Evolutionary conservation across 2,888 invertebrate genomes (phyloP).

Genomic region (Macrophya annulata): DNA sequence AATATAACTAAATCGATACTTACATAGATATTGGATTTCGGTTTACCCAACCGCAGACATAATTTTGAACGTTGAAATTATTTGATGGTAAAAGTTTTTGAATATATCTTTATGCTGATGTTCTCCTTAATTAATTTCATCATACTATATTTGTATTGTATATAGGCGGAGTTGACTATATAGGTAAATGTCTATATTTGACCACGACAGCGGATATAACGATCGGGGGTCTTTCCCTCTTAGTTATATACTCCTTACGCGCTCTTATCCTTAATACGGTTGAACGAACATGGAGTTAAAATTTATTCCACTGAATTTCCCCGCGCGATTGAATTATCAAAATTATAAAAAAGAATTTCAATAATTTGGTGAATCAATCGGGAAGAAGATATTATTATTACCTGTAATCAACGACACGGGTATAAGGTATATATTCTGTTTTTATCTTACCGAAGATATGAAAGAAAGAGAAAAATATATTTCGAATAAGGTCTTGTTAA

Average conservation of each 20-base stretch:
- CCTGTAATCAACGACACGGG: neutral
- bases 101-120: neutral
- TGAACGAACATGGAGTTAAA: neutral
- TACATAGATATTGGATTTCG: neutral
- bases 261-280: constrained; percentile 4
- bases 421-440: neutral
- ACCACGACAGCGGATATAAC: constrained; percentile 20
- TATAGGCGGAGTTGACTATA: neutral
- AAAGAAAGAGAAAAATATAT: neutral
- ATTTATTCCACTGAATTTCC: constrained; percentile 8
- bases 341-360: neutral
- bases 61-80: neutral
- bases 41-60: neutral
- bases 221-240: neutral
- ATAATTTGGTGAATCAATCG: neutral
- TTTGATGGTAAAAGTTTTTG: neutral
- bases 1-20: neutral
- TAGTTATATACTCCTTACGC: neutral
- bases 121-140: neutral
- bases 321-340: neutral
- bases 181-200: constrained; percentile 16
- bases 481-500: neutral
- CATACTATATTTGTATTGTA: neutral
- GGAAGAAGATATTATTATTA: neutral
- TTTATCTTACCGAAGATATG: neutral